A percentile compares a stretch with the other conserved stretches of the same genome.
phyloP scores from a whole-genome alignment of 2,113 vertebrate genomes.

The Istiophorus platypterus region DNA sequence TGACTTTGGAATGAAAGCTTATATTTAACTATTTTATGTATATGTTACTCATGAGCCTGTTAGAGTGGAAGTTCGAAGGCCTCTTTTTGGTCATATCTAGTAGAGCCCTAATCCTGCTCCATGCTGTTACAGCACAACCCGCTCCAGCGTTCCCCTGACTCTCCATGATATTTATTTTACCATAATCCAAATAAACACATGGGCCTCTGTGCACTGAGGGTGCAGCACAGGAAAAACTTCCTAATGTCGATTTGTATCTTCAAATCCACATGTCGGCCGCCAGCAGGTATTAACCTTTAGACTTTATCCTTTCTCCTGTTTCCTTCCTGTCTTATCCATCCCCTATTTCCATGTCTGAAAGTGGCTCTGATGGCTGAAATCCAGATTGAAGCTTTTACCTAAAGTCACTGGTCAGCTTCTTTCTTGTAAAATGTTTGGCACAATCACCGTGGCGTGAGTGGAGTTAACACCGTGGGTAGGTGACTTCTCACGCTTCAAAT shows the following conservation, averaged over 20 bases:
- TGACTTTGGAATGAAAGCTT: background rate
- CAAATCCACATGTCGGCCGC: constrained; percentile 42
- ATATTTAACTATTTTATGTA: constrained; percentile 1
- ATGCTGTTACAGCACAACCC: constrained; percentile 60
- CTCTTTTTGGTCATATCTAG: constrained; percentile 35
- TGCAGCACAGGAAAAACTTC: constrained; percentile 30
- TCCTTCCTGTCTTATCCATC: constrained; percentile 11
- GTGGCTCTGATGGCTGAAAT: constrained; percentile 24
- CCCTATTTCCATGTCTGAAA: constrained; percentile 19
- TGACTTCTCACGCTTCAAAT: constrained; percentile 53
- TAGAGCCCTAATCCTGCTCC: constrained; percentile 53
- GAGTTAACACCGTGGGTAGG: constrained; percentile 46
- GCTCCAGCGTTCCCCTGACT: constrained; percentile 47
- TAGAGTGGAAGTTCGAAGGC: background rate
- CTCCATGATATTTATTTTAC: constrained; percentile 70
- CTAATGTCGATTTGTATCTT: constrained; percentile 64
- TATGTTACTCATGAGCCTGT: constrained; percentile 17
- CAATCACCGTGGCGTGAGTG: constrained; percentile 29
- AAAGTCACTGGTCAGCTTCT: constrained; percentile 23
- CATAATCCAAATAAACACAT: constrained; percentile 73
- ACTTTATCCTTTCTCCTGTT: constrained; percentile 37
- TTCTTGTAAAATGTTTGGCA: constrained; percentile 23
- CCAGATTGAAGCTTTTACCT: constrained; percentile 37
- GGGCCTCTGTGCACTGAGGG: constrained; percentile 32
- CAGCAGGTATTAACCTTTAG: constrained; percentile 68